Percentiles rank a stretch among this genome's conserved stretches.
Evolutionary conservation across 2,888 invertebrate species (phyloP).

Genomic region (Aricia artaxerxes): DNA sequence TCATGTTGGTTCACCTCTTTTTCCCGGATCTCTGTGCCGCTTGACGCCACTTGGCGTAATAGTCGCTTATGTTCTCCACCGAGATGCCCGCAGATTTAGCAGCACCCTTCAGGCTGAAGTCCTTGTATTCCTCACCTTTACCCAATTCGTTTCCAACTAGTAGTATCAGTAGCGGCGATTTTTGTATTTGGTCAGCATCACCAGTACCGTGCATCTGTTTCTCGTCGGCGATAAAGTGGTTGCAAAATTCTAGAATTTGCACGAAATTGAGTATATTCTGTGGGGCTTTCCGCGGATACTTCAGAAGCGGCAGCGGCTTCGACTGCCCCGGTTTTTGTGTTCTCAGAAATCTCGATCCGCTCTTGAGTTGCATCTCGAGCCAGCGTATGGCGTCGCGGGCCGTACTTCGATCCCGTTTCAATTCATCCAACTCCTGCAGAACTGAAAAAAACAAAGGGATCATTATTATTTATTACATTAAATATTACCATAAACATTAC

Average conservation of each 20-base stretch:
- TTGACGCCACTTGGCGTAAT: constrained; percentile 92
- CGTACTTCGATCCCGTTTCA: constrained; percentile 90
- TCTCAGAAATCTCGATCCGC: constrained; percentile 92
- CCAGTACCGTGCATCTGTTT: constrained; percentile 63
- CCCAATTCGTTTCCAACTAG: constrained; percentile 83
- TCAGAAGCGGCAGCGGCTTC: constrained; percentile 82
- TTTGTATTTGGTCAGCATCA: constrained; percentile 58
- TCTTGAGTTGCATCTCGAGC: constrained; percentile 92
- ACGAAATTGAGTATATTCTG: constrained; percentile 84
- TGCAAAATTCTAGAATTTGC: constrained; percentile 91
- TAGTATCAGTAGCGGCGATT: constrained; percentile 85
- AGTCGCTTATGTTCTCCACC: constrained; percentile 89
- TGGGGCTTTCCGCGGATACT: constrained; percentile 69
- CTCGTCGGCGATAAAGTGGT: constrained; percentile 83
- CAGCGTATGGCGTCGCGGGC: constrained; percentile 96
- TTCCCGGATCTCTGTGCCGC: constrained; percentile 75
- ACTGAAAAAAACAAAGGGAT: constrained; percentile 75
- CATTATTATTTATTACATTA: too few relatives aligned
- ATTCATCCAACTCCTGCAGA: constrained; percentile 91
- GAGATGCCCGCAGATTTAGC: constrained; percentile 90
- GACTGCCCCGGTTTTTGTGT: constrained; percentile 93
- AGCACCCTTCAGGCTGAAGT: constrained; percentile 88
- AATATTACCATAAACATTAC: too few relatives aligned
- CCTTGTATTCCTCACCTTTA: constrained; percentile 70
- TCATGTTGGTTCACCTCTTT: constrained; percentile 66